Conservation (phyloP, 2,888 invertebrate species). For the Morpho helenor region DNA sequence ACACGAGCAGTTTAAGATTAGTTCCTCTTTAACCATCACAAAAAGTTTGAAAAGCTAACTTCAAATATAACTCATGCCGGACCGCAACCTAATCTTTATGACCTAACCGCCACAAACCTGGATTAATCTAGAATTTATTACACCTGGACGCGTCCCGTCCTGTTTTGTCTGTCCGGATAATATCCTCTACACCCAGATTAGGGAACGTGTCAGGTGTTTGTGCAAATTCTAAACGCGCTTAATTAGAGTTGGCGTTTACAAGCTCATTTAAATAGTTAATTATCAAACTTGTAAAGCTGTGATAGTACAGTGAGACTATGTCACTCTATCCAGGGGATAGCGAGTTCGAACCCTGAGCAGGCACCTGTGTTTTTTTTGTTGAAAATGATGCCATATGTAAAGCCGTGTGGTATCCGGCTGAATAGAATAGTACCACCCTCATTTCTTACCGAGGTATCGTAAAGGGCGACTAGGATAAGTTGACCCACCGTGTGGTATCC, state of each 20-base stretch:
- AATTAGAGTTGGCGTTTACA: neutral
- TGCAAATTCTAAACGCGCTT: slow-evolving; percentile 12
- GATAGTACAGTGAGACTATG: too few species aligned
- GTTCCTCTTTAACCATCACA: slow-evolving; percentile 8
- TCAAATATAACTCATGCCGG: slow-evolving; percentile 30
- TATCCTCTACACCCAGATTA: slow-evolving; percentile 36
- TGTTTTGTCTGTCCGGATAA: slow-evolving; percentile 35
- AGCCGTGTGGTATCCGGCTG: too few species aligned
- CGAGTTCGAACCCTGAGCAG: too few species aligned
- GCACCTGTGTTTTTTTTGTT: too few species aligned
- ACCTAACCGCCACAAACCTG: slow-evolving; percentile 35
- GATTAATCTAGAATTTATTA: slow-evolving; percentile 47
- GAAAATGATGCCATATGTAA: too few species aligned
- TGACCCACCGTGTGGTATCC: too few species aligned
- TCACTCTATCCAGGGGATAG: too few species aligned
- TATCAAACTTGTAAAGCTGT: too few species aligned
- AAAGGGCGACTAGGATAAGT: too few species aligned
- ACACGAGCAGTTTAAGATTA: too few species aligned
- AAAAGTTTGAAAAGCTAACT: slow-evolving; percentile 27
- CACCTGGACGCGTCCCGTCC: slow-evolving; percentile 33
- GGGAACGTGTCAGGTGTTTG: slow-evolving; percentile 27
- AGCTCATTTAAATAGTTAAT: neutral
- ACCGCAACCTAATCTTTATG: slow-evolving; percentile 40
- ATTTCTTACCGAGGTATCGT: too few species aligned
- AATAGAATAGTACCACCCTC: too few species aligned